Evolutionary conservation across 2,113 vertebrate genomes (phyloP).

Genomic region (Scatophagus argus): DNA sequence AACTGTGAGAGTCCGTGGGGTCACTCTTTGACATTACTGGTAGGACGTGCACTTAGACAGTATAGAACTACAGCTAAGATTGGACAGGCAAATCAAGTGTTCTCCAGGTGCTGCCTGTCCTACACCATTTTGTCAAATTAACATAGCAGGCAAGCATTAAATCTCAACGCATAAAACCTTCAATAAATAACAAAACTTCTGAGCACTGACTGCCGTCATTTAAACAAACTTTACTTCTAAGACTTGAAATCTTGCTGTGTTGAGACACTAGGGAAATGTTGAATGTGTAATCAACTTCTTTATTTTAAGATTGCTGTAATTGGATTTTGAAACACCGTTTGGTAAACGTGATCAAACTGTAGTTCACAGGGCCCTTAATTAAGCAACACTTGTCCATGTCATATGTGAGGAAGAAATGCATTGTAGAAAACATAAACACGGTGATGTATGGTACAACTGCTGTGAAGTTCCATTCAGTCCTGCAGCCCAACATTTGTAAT

Average conservation of each 20-base stretch:
- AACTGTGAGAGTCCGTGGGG: background rate
- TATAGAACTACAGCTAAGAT: no score
- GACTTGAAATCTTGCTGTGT: background rate
- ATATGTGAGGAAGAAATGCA: background rate
- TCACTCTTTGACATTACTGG: background rate
- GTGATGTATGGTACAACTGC: background rate
- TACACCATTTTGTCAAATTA: background rate
- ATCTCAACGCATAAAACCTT: background rate
- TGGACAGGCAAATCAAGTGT: background rate
- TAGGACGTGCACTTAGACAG: background rate
- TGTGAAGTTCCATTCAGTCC: background rate
- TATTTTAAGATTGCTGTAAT: constrained; percentile 1
- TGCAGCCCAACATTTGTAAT: background rate
- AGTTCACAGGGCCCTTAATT: background rate
- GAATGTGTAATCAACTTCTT: background rate
- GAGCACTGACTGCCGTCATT: no score
- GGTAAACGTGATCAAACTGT: background rate
- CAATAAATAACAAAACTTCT: no score
- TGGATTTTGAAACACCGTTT: constrained; percentile 13
- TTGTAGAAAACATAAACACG: background rate
- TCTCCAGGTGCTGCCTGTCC: background rate
- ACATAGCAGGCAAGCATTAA: background rate
- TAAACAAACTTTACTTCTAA: background rate
- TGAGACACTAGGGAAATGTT: background rate
- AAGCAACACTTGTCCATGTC: background rate